Conservation (phyloP, 2,113 vertebrate species). For the Xenopus borealis region DNA sequence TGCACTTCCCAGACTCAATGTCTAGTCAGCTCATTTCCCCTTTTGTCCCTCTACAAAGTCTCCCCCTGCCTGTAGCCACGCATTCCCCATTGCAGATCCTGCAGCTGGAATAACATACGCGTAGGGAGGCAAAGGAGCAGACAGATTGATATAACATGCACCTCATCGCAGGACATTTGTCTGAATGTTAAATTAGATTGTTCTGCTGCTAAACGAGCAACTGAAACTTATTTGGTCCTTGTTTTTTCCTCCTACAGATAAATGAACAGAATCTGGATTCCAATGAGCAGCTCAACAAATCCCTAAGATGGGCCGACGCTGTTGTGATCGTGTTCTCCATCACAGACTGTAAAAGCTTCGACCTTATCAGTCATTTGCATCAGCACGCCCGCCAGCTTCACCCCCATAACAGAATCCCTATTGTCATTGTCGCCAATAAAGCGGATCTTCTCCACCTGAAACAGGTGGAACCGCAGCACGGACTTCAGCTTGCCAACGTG, state of each 20-base stretch:
- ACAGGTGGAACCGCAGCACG: conserved; percentile 85
- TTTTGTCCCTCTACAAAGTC: conserved; percentile 77
- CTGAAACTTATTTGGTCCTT: too few species aligned
- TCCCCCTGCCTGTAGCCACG: conserved; percentile 61
- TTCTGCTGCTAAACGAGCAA: too few species aligned
- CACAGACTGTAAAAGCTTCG: conserved; percentile 88
- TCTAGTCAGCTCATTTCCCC: conserved; percentile 86
- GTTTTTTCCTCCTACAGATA: conserved; percentile 63
- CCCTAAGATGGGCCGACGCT: conserved; percentile 92
- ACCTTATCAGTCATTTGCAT: conserved; percentile 82
- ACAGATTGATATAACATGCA: conserved; percentile 32
- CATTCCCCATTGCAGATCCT: conserved; percentile 68
- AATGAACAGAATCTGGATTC: conserved; percentile 74
- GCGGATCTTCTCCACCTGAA: conserved; percentile 88
- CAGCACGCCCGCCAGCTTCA: conserved; percentile 70
- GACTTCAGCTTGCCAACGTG: conserved; percentile 78
- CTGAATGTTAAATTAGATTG: background rate
- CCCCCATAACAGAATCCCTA: conserved; percentile 62
- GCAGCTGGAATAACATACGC: conserved; percentile 69
- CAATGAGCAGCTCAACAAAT: conserved; percentile 81
- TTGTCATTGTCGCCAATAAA: conserved; percentile 91
- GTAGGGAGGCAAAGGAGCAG: conserved; percentile 41
- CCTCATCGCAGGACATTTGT: background rate
- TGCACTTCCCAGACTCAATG: conserved; percentile 70
- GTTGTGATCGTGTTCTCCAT: conserved; percentile 93